Evolutionary conservation across 2,888 invertebrate species (phyloP).

Genomic region (Lithophane semibrunnea): DNA sequence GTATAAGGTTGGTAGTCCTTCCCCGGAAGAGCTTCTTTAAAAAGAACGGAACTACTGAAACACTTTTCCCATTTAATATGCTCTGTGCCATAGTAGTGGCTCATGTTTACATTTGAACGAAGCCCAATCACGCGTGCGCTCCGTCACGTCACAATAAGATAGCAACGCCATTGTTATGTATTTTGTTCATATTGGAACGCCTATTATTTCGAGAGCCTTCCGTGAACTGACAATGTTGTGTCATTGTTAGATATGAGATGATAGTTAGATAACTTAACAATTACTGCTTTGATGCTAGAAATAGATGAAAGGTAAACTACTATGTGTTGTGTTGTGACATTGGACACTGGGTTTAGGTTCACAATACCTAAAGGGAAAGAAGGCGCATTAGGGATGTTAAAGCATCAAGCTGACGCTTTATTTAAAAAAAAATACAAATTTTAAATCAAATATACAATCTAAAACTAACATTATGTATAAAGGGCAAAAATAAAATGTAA

Average conservation of each 20-base stretch:
- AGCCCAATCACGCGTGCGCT: conserved; percentile 81
- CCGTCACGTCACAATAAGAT: conserved; percentile 80
- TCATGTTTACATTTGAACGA: conserved; percentile 77
- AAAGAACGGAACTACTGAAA: too few species aligned
- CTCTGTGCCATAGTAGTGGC: conserved; percentile 61
- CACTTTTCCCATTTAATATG: background rate
- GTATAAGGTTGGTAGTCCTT: too few species aligned
- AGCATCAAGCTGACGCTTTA: background rate
- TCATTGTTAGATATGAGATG: conserved; percentile 9
- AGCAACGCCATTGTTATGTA: conserved; percentile 79
- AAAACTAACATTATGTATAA: too few species aligned
- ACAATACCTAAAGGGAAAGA: background rate
- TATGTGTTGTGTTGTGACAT: background rate
- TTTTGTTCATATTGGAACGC: conserved; percentile 72
- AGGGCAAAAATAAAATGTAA: too few species aligned
- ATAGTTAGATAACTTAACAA: background rate
- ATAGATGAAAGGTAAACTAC: background rate
- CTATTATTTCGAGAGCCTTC: conserved; percentile 71
- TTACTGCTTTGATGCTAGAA: background rate
- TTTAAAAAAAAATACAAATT: too few species aligned
- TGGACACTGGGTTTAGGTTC: background rate
- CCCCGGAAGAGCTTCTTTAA: too few species aligned
- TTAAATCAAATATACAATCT: too few species aligned
- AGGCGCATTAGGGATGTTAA: background rate
- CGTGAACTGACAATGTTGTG: conserved; percentile 62